Percentiles rank a stretch among this genome's conserved stretches.
Evolutionary conservation across 2,888 invertebrate genomes (phyloP).

Genomic region (Ligdia adustata): DNA sequence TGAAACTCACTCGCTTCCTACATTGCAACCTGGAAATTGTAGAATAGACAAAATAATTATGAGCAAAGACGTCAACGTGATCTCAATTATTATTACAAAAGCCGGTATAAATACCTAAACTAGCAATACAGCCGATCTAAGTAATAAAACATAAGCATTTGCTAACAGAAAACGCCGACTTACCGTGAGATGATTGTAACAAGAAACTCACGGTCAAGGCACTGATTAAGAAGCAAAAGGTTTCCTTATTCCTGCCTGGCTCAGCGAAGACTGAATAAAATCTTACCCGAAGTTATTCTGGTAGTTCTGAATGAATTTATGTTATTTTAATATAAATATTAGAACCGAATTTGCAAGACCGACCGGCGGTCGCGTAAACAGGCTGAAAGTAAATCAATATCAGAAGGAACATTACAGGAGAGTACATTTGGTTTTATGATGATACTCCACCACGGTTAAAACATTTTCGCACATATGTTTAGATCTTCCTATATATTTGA

Average conservation of each 20-base stretch:
- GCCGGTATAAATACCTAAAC: background rate
- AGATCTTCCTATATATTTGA: conserved; percentile 26
- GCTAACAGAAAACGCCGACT: conserved; percentile 40
- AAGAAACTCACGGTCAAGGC: conserved; percentile 43
- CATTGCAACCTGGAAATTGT: conserved; percentile 20
- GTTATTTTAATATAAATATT: conserved; percentile 61
- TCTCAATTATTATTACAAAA: conserved; percentile 10
- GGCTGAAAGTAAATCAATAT: conserved; percentile 73
- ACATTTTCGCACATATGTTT: conserved; percentile 57
- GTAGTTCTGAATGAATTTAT: conserved; percentile 51
- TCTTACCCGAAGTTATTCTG: conserved; percentile 47
- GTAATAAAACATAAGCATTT: background rate
- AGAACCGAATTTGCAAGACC: conserved; percentile 64
- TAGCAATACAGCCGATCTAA: conserved; percentile 2
- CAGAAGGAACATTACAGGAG: conserved; percentile 48
- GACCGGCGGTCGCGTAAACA: conserved; percentile 70
- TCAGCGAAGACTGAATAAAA: conserved; percentile 31
- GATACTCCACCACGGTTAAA: conserved; percentile 60
- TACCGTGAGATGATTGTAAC: conserved; percentile 51
- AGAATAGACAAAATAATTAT: background rate
- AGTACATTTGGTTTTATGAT: conserved; percentile 70
- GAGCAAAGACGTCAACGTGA: conserved; percentile 2
- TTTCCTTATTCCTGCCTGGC: conserved; percentile 7
- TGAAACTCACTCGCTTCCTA: conserved; percentile 5
- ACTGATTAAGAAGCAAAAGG: conserved; percentile 7